Evolutionary conservation across 2,113 vertebrate species (phyloP).

Genomic region (Piprites chloris): DNA sequence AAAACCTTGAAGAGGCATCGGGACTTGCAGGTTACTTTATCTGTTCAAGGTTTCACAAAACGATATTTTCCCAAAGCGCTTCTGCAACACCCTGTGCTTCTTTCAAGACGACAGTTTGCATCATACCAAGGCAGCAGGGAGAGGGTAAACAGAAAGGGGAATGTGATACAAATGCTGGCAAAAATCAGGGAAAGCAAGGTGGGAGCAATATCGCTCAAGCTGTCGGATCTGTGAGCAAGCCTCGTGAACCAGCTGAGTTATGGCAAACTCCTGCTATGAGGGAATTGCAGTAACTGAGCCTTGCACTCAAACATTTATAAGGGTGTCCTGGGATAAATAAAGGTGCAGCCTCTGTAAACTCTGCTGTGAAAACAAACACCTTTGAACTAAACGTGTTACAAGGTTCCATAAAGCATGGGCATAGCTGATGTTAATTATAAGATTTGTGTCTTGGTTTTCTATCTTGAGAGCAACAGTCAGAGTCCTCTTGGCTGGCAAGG

Average conservation of each 20-base stretch:
- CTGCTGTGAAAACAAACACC: conserved; percentile 23
- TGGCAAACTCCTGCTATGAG: conserved; percentile 18
- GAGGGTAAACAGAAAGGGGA: neutral
- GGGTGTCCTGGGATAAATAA: conserved; percentile 57
- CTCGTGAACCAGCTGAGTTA: conserved; percentile 42
- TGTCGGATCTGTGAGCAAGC: conserved; percentile 32
- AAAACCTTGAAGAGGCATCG: neutral
- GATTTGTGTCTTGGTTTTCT: neutral
- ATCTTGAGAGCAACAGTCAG: neutral
- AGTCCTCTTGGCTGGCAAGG: neutral
- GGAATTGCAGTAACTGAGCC: conserved; percentile 51
- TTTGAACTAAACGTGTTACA: conserved; percentile 13
- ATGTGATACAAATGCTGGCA: conserved; percentile 14
- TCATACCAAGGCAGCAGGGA: neutral
- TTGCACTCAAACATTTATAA: conserved; percentile 40
- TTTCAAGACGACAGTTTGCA: neutral
- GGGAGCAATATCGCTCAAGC: conserved; percentile 2
- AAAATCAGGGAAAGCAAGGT: conserved; percentile 34
- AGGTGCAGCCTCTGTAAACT: conserved; percentile 31
- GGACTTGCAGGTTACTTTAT: neutral
- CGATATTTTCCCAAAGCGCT: neutral
- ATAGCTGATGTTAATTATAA: neutral
- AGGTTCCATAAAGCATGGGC: neutral
- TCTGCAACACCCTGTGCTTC: neutral
- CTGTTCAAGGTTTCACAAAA: neutral